These are phyloP conservation scores for Amyelois transitella DNA, from an alignment of 1,140 invertebrate species.

Conservation along the genomic window DNA sequence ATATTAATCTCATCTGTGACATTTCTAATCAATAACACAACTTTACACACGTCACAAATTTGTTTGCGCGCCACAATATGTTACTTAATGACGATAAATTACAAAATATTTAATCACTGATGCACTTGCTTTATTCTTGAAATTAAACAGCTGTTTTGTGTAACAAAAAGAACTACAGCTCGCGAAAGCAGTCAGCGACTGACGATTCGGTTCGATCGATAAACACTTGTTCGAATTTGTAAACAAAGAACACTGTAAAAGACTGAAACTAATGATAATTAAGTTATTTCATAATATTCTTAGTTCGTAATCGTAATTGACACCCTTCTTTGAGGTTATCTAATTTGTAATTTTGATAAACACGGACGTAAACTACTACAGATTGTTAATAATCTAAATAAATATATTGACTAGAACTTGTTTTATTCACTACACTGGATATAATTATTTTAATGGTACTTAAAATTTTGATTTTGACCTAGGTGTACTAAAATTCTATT, in stretches of 20 bases:
- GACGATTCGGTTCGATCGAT: not conserved
- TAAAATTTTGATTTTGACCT: not conserved
- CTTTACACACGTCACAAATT: slow-evolving; percentile 34
- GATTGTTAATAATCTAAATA: too few species aligned
- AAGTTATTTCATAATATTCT: not conserved
- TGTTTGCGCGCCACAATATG: not conserved
- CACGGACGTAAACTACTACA: not conserved
- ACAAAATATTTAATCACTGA: not conserved
- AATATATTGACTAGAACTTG: not conserved
- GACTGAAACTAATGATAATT: not conserved
- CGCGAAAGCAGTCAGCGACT: not conserved
- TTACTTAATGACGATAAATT: not conserved
- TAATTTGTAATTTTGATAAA: not conserved
- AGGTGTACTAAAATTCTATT: not conserved
- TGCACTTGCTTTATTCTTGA: not conserved
- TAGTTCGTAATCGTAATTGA: not conserved
- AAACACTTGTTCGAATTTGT: not conserved
- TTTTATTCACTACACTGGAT: not conserved
- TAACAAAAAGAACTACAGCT: not conserved
- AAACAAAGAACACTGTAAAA: not conserved
- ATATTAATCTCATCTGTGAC: slow-evolving; percentile 51
- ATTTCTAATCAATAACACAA: slow-evolving; percentile 47
- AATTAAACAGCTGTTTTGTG: not conserved
- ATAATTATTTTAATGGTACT: not conserved
- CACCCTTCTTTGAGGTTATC: slow-evolving; percentile 1